Percentiles rank a stretch among this genome's conserved stretches.
These are phyloP conservation scores for Iselma pallidipennis DNA, from an alignment of 2,888 invertebrate species.

Conservation along the genomic window DNA sequence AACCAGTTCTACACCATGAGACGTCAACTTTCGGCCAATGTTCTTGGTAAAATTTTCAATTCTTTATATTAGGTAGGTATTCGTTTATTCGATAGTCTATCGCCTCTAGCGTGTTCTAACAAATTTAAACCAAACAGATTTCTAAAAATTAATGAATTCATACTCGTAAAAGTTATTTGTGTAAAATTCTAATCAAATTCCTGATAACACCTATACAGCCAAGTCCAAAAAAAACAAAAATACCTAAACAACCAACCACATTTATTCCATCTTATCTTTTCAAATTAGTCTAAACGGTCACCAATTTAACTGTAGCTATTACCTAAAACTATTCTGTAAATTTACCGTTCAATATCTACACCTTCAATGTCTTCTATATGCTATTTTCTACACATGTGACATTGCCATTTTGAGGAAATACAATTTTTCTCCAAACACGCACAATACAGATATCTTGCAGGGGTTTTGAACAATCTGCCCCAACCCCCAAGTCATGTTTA, in stretches of 20 bases:
- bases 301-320: no score
- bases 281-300: no score
- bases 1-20: conserved; percentile 38
- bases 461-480: conserved; percentile 33
- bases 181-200: background rate
- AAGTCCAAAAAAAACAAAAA: no score
- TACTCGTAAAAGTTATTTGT: no score
- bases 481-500: conserved; percentile 43
- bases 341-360: no score
- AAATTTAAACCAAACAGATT: background rate
- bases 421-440: conserved; percentile 44
- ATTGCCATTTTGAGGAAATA: conserved; percentile 37
- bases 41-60: background rate
- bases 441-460: conserved; percentile 33
- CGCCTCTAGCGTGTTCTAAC: background rate
- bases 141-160: no score
- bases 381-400: conserved; percentile 39
- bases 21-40: no score
- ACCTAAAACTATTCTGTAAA: no score
- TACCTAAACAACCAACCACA: no score
- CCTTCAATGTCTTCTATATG: conserved; percentile 17
- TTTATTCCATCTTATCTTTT: no score
- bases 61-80: background rate
- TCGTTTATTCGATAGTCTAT: background rate
- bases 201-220: no score